Conservation (phyloP, 1,140 invertebrate species). For the Temnothorax nylanderi region DNA sequence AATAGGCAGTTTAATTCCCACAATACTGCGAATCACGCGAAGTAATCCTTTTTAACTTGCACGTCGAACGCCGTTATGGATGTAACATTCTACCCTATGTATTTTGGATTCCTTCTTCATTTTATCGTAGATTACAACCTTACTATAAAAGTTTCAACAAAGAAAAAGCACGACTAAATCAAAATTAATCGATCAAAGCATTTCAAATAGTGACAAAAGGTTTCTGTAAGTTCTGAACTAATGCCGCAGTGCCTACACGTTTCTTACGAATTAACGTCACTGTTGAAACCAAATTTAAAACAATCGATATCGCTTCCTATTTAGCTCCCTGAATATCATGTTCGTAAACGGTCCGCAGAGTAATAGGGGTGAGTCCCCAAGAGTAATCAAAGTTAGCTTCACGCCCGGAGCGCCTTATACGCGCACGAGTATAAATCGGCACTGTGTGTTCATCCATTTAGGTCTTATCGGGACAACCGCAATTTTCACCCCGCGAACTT, state of each 20-base stretch:
- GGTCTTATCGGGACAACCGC: slow-evolving; percentile 36
- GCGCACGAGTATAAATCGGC: slow-evolving; percentile 23
- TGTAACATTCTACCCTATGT: slow-evolving; percentile 8
- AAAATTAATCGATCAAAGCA: background rate
- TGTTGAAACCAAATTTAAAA: background rate
- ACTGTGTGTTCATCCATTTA: slow-evolving; percentile 41
- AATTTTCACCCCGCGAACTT: slow-evolving; percentile 51
- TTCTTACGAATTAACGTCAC: background rate
- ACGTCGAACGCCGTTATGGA: slow-evolving; percentile 10
- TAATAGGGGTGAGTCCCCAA: background rate
- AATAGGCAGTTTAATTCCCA: slow-evolving; percentile 49
- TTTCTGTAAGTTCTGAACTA: background rate
- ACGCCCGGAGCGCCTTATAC: background rate
- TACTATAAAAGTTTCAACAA: background rate
- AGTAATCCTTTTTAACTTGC: slow-evolving; percentile 47
- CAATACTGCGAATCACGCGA: slow-evolving; percentile 55
- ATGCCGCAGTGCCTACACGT: background rate
- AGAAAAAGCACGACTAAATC: background rate
- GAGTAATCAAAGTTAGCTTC: slow-evolving; percentile 20
- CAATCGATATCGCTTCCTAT: background rate
- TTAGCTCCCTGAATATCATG: background rate
- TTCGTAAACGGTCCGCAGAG: background rate
- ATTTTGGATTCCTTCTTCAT: background rate
- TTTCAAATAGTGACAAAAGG: background rate
- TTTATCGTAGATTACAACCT: background rate